Conservation (phyloP, 2,113 vertebrate species). For the Aegithalos caudatus region DNA sequence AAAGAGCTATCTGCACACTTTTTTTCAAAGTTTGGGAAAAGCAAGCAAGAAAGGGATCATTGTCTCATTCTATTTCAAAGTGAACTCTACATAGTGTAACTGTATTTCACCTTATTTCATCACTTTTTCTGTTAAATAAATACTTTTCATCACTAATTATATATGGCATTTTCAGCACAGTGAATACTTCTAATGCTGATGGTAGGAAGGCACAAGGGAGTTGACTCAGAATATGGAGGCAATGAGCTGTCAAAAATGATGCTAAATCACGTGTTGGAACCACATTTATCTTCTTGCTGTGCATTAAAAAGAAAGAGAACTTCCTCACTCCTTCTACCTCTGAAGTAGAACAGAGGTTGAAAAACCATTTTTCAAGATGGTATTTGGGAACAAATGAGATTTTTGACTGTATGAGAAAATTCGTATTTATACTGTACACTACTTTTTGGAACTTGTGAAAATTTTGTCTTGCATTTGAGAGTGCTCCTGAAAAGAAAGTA, state of each 20-base stretch:
- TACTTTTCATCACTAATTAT: neutral
- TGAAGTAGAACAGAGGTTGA: neutral
- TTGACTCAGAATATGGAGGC: constrained; percentile 9
- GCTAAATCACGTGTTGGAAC: neutral
- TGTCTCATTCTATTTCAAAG: neutral
- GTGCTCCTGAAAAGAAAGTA: neutral
- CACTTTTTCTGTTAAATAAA: neutral
- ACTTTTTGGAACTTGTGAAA: neutral
- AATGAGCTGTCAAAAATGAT: neutral
- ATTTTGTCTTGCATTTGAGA: neutral
- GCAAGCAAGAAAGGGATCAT: neutral
- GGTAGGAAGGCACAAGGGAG: neutral
- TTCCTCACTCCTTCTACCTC: neutral
- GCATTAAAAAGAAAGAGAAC: neutral
- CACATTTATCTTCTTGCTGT: neutral
- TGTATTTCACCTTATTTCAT: neutral
- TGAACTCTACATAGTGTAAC: neutral
- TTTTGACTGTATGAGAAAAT: neutral
- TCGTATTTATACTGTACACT: neutral
- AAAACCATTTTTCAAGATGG: neutral
- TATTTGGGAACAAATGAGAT: neutral
- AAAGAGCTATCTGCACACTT: neutral
- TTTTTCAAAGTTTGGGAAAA: neutral
- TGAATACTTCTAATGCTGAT: neutral
- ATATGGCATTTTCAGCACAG: neutral